These are phyloP conservation scores for Brachionichthys hirsutus DNA, from an alignment of 2,113 vertebrate species.

Conservation along the genomic window DNA sequence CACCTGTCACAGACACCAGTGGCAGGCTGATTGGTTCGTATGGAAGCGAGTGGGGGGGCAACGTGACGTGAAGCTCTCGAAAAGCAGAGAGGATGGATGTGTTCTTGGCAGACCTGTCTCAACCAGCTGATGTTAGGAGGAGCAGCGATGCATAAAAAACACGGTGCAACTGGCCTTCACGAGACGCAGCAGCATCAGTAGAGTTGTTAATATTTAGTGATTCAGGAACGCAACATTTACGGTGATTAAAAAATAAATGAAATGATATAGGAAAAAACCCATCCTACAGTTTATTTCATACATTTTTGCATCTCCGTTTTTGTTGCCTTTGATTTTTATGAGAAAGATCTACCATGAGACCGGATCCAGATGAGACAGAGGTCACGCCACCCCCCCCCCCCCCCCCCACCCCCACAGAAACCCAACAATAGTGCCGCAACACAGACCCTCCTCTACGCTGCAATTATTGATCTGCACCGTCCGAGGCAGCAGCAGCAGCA, in stretches of 20 bases:
- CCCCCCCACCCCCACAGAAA: not conserved
- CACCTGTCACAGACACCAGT: constrained; percentile 68
- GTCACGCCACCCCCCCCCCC: constrained; percentile 12
- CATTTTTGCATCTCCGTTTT: too few species aligned
- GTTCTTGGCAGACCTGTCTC: constrained; percentile 73
- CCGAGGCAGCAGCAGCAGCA: too few species aligned
- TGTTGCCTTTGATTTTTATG: constrained; percentile 25
- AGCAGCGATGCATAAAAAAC: constrained; percentile 21
- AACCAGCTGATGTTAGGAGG: constrained; percentile 65
- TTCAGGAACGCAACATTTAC: not conserved
- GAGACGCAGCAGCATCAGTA: constrained; percentile 11
- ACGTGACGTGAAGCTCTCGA: constrained; percentile 54
- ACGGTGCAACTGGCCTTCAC: not conserved
- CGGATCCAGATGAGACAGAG: constrained; percentile 40
- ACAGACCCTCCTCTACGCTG: too few species aligned
- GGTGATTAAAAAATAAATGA: not conserved
- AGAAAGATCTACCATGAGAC: constrained; percentile 30
- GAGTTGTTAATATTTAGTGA: constrained; percentile 5
- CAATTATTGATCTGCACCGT: too few species aligned
- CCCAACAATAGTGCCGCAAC: too few species aligned
- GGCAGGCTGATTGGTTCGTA: constrained; percentile 36
- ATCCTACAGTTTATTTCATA: too few species aligned
- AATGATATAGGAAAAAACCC: constrained; percentile 11
- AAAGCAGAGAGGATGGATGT: constrained; percentile 48
- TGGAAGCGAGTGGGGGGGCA: constrained; percentile 29